These are phyloP conservation scores for Drosophila pegasa DNA, from an alignment of 2,888 invertebrate species.

Conservation along the genomic window DNA sequence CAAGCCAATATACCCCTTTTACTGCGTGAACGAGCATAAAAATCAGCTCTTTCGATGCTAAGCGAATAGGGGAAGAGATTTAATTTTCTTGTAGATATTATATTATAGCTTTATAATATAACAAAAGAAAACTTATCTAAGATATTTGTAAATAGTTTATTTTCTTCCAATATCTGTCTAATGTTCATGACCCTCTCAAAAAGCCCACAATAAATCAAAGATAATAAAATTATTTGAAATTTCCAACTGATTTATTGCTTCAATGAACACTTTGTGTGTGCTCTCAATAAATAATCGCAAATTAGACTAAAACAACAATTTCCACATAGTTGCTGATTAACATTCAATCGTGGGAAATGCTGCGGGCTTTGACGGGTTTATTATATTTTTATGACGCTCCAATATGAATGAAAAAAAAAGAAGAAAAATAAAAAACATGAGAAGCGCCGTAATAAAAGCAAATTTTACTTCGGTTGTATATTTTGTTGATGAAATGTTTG, in stretches of 20 bases:
- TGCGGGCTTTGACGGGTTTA: conserved; percentile 24
- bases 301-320: background rate
- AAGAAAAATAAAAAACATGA: background rate
- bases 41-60: too few relatives aligned
- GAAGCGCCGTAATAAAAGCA: conserved; percentile 50
- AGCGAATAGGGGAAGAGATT: too few relatives aligned
- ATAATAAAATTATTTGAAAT: background rate
- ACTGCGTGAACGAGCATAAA: too few relatives aligned
- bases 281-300: background rate
- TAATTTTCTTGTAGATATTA: too few relatives aligned
- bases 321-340: conserved; percentile 4
- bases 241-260: background rate
- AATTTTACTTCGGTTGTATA: conserved; percentile 19
- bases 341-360: conserved; percentile 17
- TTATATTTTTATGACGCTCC: conserved; percentile 1
- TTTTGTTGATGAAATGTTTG: conserved; percentile 40
- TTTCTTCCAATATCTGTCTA: too few relatives aligned
- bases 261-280: background rate
- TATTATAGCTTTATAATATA: too few relatives aligned
- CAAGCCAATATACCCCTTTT: too few relatives aligned
- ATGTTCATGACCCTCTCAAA: too few relatives aligned
- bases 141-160: background rate
- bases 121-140: too few relatives aligned
- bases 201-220: too few relatives aligned
- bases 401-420: conserved; percentile 1